Conservation (phyloP, 2,888 invertebrate genomes). For the Clostera curtula region DNA sequence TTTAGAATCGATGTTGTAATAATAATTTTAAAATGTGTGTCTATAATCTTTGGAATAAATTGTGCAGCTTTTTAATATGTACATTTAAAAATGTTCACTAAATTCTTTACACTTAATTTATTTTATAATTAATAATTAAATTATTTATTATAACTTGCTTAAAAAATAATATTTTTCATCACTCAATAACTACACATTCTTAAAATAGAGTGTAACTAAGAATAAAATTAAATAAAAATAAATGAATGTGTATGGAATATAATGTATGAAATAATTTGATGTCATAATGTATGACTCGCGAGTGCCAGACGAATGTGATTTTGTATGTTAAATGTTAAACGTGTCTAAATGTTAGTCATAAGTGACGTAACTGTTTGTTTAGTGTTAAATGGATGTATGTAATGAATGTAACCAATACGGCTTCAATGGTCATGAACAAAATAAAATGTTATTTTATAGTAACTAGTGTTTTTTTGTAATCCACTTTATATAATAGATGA, state of each 20-base stretch:
- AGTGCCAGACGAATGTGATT: constrained; percentile 70
- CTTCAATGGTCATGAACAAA: constrained; percentile 57
- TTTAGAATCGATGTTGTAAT: constrained; percentile 33
- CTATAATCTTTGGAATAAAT: neutral
- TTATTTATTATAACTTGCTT: no score
- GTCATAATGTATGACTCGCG: constrained; percentile 36
- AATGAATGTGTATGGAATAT: no score
- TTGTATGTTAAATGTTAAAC: constrained; percentile 48
- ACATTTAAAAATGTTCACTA: neutral
- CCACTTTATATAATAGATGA: no score
- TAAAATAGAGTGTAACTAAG: constrained; percentile 7
- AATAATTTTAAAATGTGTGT: neutral
- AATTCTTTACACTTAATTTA: no score
- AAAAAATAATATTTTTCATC: no score
- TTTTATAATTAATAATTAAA: no score
- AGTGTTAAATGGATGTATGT: constrained; percentile 53
- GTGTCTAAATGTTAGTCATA: constrained; percentile 40
- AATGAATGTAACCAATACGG: constrained; percentile 54
- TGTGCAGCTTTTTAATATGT: neutral
- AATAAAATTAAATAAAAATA: constrained; percentile 7
- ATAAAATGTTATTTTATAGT: constrained; percentile 70
- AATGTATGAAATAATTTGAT: constrained; percentile 13
- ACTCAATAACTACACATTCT: no score
- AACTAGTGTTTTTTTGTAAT: constrained; percentile 24
- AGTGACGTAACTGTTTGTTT: constrained; percentile 45